phyloP scores from a whole-genome alignment of 2,113 vertebrate species.

The Galemys pyrenaicus region DNA sequence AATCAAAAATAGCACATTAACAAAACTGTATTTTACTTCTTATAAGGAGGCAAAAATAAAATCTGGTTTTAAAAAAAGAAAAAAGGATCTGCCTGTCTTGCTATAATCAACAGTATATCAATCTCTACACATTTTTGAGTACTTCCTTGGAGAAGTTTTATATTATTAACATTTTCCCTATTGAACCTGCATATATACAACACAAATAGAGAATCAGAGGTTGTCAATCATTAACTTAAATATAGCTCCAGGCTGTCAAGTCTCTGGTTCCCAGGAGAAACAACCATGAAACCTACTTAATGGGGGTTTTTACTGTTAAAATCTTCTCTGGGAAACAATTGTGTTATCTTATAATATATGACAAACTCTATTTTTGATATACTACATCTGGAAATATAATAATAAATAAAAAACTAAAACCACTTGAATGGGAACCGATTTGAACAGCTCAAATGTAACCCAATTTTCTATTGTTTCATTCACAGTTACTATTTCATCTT shows the following conservation, averaged over 20 bases:
- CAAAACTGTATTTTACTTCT: not conserved
- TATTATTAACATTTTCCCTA: slow-evolving; percentile 49
- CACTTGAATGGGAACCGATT: not conserved
- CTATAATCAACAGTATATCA: not conserved
- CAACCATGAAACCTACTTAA: slow-evolving; percentile 61
- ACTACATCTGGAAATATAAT: not conserved
- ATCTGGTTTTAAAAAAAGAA: not conserved
- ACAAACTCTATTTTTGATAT: not conserved
- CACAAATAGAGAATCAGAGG: slow-evolving; percentile 49
- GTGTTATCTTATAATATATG: slow-evolving; percentile 28
- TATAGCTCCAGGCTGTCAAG: slow-evolving; percentile 63
- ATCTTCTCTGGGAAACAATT: slow-evolving; percentile 47
- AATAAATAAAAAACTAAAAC: slow-evolving; percentile 2
- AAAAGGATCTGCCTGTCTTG: not conserved
- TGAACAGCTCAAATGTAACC: not conserved
- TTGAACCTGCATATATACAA: not conserved
- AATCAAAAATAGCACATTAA: not conserved
- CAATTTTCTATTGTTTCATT: not conserved
- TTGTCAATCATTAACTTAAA: slow-evolving; percentile 71
- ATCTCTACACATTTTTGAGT: not conserved
- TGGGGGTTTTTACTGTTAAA: slow-evolving; percentile 25
- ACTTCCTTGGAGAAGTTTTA: not conserved
- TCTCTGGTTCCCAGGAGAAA: not conserved
- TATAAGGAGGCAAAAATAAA: not conserved
- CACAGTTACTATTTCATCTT: not conserved